These are phyloP conservation scores for Teleogryllus oceanicus DNA, from an alignment of 2,888 invertebrate genomes.

Conservation along the genomic window DNA sequence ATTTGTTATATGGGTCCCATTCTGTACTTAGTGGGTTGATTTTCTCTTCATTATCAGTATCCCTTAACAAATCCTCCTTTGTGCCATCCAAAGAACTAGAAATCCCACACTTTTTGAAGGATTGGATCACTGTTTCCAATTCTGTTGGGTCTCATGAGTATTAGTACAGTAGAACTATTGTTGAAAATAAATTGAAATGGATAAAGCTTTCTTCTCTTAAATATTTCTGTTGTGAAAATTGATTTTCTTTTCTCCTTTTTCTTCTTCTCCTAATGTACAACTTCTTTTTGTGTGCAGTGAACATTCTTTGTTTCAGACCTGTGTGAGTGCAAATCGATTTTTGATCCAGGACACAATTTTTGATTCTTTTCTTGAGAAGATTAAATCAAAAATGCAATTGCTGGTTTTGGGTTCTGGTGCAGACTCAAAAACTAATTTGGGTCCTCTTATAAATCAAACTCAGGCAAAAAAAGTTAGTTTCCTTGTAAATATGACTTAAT, in stretches of 20 bases:
- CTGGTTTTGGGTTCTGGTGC: constrained; percentile 80
- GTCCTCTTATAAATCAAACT: constrained; percentile 85
- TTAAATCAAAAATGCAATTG: constrained; percentile 62
- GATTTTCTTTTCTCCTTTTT: background rate
- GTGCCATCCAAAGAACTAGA: no score
- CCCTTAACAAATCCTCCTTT: no score
- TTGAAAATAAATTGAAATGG: no score
- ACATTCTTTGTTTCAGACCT: constrained; percentile 62
- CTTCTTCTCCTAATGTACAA: background rate
- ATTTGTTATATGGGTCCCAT: no score
- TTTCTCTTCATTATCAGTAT: no score
- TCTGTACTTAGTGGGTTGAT: no score
- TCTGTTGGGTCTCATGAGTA: no score
- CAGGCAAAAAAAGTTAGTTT: constrained; percentile 71
- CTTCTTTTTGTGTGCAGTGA: background rate
- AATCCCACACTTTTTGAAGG: no score
- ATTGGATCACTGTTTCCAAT: no score
- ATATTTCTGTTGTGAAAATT: no score
- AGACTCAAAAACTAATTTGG: constrained; percentile 60
- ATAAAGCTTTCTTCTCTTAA: no score
- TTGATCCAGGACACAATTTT: constrained; percentile 75
- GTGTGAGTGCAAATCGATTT: constrained; percentile 90
- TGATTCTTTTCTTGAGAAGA: constrained; percentile 71
- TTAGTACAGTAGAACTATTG: no score
- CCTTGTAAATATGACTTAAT: background rate